phyloP scores from a whole-genome alignment of 2,113 vertebrate species.

The Verasper variegatus region DNA sequence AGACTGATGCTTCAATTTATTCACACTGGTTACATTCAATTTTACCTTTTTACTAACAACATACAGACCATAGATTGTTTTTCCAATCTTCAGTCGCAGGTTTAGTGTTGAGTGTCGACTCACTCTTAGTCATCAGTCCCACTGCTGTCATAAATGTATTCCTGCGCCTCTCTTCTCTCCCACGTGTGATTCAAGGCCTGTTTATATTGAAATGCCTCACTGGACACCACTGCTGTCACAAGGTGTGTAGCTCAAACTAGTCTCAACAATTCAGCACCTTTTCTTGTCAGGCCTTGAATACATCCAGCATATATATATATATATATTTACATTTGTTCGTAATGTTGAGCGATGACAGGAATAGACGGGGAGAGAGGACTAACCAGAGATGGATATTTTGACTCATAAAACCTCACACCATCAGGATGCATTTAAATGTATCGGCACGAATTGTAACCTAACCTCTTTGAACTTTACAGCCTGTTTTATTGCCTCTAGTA shows the following conservation, averaged over 20 bases:
- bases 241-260: not conserved
- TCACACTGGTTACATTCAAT: not conserved
- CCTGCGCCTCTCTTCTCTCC: not conserved
- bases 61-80: not conserved
- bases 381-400: too few species aligned
- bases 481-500: too few species aligned
- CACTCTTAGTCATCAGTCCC: slow-evolving; percentile 8
- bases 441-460: too few species aligned
- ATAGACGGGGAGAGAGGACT: too few species aligned
- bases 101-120: not conserved
- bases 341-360: too few species aligned
- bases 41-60: not conserved
- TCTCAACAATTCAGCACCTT: not conserved
- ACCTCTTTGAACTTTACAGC: too few species aligned
- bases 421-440: too few species aligned
- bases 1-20: not conserved
- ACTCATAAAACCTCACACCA: too few species aligned
- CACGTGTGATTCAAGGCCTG: slow-evolving; percentile 12
- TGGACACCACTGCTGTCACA: not conserved
- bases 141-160: not conserved
- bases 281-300: too few species aligned
- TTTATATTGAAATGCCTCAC: not conserved
- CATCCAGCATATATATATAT: too few species aligned
- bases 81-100: not conserved
- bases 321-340: too few species aligned